A percentile compares a stretch with the other conserved stretches of the same genome.
Conservation (phyloP, 1,140 invertebrate genomes). For the Triops longicaudatus region DNA sequence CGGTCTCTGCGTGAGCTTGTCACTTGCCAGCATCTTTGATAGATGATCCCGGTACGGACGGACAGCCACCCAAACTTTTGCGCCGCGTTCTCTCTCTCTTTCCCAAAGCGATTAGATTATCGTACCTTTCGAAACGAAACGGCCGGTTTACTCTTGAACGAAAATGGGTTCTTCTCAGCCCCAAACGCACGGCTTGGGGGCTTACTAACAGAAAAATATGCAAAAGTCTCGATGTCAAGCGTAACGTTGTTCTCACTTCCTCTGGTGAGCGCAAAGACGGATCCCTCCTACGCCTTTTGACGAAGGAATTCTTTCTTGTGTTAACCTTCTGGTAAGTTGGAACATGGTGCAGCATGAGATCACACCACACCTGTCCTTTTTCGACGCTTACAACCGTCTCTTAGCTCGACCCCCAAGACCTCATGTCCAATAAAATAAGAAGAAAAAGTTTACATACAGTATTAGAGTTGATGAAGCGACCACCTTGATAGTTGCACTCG, state of each 20-base stretch:
- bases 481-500: neutral
- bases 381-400: neutral
- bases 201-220: neutral
- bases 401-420: neutral
- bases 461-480: neutral
- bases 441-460: neutral
- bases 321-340: neutral
- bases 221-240: neutral
- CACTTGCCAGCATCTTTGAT: conserved; percentile 4
- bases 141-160: neutral
- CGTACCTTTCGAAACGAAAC: neutral
- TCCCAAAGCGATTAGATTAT: neutral
- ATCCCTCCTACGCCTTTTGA: neutral
- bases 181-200: neutral
- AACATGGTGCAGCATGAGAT: neutral
- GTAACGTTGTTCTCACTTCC: neutral
- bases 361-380: neutral
- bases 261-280: neutral
- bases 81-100: neutral
- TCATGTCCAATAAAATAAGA: neutral
- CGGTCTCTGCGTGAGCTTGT: conserved; percentile 9
- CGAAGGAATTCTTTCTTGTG: neutral
- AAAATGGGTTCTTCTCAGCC: too few species aligned
- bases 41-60: neutral
- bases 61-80: neutral